Percentiles rank a stretch among this genome's conserved stretches.
These are phyloP conservation scores for Diachrysia chrysitis DNA, from an alignment of 2,888 invertebrate genomes.

Conservation along the genomic window DNA sequence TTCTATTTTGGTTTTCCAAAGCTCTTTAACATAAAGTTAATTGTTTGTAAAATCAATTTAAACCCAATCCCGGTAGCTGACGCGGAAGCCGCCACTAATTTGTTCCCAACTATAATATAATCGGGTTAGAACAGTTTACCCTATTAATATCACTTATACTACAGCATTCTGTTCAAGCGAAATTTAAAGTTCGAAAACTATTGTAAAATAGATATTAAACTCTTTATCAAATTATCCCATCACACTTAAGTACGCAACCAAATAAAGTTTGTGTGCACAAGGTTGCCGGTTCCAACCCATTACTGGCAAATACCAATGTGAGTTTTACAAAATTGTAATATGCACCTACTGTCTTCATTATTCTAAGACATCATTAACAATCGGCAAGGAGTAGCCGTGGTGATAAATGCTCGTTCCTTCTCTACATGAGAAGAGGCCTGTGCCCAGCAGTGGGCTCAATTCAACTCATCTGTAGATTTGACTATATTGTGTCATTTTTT, in stretches of 20 bases:
- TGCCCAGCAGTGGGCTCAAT: too few relatives aligned
- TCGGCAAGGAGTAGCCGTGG: too few relatives aligned
- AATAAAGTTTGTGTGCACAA: not conserved
- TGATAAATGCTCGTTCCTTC: too few relatives aligned
- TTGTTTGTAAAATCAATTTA: not conserved
- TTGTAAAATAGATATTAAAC: not conserved
- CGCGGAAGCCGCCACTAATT: not conserved
- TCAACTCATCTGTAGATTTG: too few relatives aligned
- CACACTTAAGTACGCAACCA: not conserved
- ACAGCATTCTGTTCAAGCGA: not conserved
- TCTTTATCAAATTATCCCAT: not conserved
- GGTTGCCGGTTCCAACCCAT: too few relatives aligned
- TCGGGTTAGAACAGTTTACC: not conserved
- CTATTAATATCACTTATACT: conserved; percentile 3
- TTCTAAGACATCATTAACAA: too few relatives aligned
- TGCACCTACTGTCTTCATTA: too few relatives aligned
- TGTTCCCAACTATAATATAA: not conserved
- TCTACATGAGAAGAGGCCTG: too few relatives aligned
- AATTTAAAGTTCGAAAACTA: not conserved
- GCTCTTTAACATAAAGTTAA: not conserved
- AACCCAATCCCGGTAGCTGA: not conserved
- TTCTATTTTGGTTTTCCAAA: not conserved
- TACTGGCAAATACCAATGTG: too few relatives aligned
- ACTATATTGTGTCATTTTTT: too few relatives aligned
- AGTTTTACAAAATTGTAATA: too few relatives aligned